Evolutionary conservation across 2,888 invertebrate genomes (phyloP).

Genomic region (Tachystola acroxantha): DNA sequence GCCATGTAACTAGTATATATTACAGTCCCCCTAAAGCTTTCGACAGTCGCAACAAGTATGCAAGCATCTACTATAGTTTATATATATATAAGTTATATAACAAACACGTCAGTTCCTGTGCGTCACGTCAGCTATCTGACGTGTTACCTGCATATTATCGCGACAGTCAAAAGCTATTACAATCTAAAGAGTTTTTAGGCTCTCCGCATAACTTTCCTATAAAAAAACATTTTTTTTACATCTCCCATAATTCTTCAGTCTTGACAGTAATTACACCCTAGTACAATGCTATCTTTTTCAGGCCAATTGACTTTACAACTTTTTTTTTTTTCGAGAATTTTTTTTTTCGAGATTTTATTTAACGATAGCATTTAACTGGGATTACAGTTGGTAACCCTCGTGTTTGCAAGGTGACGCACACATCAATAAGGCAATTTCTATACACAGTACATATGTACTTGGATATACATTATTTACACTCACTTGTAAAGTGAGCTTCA

Average conservation of each 20-base stretch:
- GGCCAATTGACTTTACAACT: too few species aligned
- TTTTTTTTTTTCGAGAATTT: too few species aligned
- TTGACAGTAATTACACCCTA: conserved; percentile 33
- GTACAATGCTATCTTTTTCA: conserved; percentile 4
- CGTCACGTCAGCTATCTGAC: too few species aligned
- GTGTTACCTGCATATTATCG: background rate
- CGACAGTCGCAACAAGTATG: too few species aligned
- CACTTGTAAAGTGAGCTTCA: too few species aligned
- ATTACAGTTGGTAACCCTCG: conserved; percentile 13
- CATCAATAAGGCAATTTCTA: conserved; percentile 56
- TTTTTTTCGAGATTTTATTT: too few species aligned
- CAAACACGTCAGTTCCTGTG: too few species aligned
- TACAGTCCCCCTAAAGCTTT: too few species aligned
- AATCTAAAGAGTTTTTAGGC: background rate
- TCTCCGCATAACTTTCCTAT: conserved; percentile 13
- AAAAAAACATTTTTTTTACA: background rate
- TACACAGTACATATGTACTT: conserved; percentile 18
- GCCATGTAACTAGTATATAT: too few species aligned
- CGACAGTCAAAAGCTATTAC: too few species aligned
- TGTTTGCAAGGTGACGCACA: conserved; percentile 27
- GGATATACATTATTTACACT: conserved; percentile 14
- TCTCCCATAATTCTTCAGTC: conserved; percentile 37
- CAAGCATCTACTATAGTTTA: too few species aligned
- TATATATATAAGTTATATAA: too few species aligned
- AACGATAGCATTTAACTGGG: background rate